Conservation (phyloP, 2,888 invertebrate species). For the Campaea margaritaria region DNA sequence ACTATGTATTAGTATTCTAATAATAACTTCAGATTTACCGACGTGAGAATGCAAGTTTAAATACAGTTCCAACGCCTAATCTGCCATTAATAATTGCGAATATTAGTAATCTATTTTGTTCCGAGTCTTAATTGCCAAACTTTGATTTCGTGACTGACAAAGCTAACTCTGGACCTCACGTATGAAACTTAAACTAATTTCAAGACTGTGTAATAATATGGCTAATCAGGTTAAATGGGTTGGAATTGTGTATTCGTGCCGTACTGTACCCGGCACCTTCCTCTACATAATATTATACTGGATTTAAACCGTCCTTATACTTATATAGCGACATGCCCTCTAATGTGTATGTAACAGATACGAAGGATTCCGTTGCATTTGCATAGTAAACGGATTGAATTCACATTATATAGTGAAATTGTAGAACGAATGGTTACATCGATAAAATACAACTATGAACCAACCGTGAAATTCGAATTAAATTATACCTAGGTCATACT, state of each 20-base stretch:
- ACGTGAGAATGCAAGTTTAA: not conserved
- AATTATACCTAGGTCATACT: too few relatives aligned
- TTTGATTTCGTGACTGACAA: constrained; percentile 32
- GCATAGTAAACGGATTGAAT: not conserved
- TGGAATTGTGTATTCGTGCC: constrained; percentile 43
- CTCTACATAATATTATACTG: constrained; percentile 20
- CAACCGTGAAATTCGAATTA: not conserved
- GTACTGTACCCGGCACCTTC: constrained; percentile 50
- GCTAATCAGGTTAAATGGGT: constrained; percentile 40
- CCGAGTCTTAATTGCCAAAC: constrained; percentile 17
- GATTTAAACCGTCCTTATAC: not conserved
- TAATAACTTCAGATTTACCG: constrained; percentile 16
- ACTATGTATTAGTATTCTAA: constrained; percentile 9
- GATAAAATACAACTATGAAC: not conserved
- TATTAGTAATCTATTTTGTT: constrained; percentile 2
- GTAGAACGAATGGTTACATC: not conserved
- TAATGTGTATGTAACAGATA: too few relatives aligned
- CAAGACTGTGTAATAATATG: constrained; percentile 27
- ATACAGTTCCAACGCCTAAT: not conserved
- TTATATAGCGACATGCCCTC: too few relatives aligned
- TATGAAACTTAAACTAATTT: constrained; percentile 17
- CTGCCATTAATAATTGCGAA: not conserved
- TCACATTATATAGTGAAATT: not conserved
- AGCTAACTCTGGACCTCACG: constrained; percentile 20
- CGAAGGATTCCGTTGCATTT: too few relatives aligned